A percentile compares a stretch with the other conserved stretches of the same genome.
phyloP scores from a whole-genome alignment of 2,797 vertebrate species.

The Corythornis leucogaster region DNA sequence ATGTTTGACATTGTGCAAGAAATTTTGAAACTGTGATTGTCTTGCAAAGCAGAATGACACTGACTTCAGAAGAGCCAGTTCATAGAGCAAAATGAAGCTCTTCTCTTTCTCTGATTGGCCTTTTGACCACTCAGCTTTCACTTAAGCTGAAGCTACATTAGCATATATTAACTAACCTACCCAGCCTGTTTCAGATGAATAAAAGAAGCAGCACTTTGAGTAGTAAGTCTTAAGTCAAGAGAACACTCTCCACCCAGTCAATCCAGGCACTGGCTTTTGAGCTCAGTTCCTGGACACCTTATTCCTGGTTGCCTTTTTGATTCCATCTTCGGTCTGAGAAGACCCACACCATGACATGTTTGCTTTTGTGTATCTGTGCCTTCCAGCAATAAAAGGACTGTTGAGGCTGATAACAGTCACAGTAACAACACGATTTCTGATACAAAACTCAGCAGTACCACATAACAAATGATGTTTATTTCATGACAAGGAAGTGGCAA shows the following conservation, averaged over 20 bases:
- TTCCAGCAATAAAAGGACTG: neutral
- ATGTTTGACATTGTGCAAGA: neutral
- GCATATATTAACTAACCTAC: neutral
- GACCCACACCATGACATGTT: rapidly evolving
- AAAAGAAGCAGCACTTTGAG: neutral
- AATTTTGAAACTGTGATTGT: neutral
- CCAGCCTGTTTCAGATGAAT: neutral
- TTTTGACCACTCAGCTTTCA: neutral
- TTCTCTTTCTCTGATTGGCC: neutral
- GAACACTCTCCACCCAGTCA: neutral
- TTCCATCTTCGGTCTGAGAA: neutral
- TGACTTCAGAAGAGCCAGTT: neutral
- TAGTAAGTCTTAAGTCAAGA: neutral
- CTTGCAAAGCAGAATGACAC: neutral
- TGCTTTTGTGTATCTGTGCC: neutral
- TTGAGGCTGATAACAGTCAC: neutral
- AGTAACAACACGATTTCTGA: neutral
- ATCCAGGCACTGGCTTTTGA: neutral
- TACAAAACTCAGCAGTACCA: neutral
- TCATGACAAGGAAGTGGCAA: conserved; percentile 1
- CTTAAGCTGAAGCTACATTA: neutral
- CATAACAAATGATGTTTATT: neutral
- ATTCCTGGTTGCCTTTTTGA: neutral
- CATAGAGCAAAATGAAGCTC: neutral
- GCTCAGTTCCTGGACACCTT: neutral